Base-by-base conservation (phyloP, 2,888 invertebrate species). In the Iselma pallidipennis region DNA sequence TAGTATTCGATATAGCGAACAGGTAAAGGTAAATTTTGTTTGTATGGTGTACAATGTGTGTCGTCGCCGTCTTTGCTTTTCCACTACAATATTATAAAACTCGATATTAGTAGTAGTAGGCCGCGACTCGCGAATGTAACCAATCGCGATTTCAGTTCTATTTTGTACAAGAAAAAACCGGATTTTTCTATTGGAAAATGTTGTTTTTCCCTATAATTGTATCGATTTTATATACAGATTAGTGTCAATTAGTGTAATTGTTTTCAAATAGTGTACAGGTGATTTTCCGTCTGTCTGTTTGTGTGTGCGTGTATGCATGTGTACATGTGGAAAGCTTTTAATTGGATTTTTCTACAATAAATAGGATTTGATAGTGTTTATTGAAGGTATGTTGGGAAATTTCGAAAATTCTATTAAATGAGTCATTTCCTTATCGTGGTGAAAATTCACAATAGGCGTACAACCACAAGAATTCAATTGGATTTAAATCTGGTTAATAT, bases 21-120 rank as follows among this genome's bases (percentile, higher is more conserved):
- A 71, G 69, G 70, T 71, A 71, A 67, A 70, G 66, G 69, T 61
- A 66, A 60, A 68, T 66, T 33, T 37, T 45, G 45, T 45, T 45
- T 45, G 45, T 45, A 45, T 45, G 65, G 60, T 45, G 21, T 19
- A 10, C 9, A 21, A 21, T 12, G 45, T 45, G 65, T 63, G 57
- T 58, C 58, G 21, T 51, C 2, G 4, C 29, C 51, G 29, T 58
- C 55, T 45, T 37, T 42, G 19, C 4, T n/a, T n/a, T n/a, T 4
- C 23, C 25, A 37, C 9, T 4, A 4, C 14, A 33, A 16, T 16
- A 37, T 16, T 16, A 37, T 6, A 6, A 37, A 16, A 37, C 7
- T 16, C 2, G 7, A 16, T 37, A 16, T 14, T 37, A 16, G 16
- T 37, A 16, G 45, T 45, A 37, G 3, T n/a, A n/a, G n/a, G n/a